Evolutionary conservation across 2,113 vertebrate species (phyloP).

Genomic region (Anoura caudifer): DNA sequence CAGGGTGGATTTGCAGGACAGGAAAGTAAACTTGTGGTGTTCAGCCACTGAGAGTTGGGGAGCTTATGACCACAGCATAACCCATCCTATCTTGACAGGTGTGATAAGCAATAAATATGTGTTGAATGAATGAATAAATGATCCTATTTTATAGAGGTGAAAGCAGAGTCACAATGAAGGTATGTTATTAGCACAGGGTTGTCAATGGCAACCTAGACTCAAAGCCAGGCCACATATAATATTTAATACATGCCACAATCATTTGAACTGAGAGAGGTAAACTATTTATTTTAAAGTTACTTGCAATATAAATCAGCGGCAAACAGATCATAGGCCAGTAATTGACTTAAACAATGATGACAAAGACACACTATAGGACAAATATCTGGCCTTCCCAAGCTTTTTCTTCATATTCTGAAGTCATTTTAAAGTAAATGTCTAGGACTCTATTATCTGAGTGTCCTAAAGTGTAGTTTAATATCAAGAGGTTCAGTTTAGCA

Average conservation of each 20-base stretch:
- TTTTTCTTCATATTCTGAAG: neutral
- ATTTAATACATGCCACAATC: slow-evolving; percentile 18
- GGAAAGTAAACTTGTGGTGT: neutral
- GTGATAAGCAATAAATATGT: slow-evolving; percentile 30
- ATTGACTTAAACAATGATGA: neutral
- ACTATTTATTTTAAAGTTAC: slow-evolving; percentile 35
- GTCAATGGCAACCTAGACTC: neutral
- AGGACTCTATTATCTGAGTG: neutral
- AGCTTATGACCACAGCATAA: neutral
- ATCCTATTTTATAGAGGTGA: neutral
- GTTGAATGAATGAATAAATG: neutral
- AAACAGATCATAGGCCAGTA: slow-evolving; percentile 33
- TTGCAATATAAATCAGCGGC: slow-evolving; percentile 15
- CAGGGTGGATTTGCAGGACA: neutral
- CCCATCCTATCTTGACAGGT: neutral
- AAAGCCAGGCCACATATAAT: neutral
- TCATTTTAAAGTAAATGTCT: neutral
- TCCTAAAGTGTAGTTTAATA: neutral
- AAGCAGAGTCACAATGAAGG: neutral
- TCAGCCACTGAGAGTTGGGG: neutral
- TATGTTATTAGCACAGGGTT: neutral
- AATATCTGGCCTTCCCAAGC: neutral
- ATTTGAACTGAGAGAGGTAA: slow-evolving; percentile 15
- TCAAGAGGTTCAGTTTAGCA: neutral
- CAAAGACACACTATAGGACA: neutral